Conservation (phyloP, 2,888 invertebrate species). For the Synergus gifuensis region DNA sequence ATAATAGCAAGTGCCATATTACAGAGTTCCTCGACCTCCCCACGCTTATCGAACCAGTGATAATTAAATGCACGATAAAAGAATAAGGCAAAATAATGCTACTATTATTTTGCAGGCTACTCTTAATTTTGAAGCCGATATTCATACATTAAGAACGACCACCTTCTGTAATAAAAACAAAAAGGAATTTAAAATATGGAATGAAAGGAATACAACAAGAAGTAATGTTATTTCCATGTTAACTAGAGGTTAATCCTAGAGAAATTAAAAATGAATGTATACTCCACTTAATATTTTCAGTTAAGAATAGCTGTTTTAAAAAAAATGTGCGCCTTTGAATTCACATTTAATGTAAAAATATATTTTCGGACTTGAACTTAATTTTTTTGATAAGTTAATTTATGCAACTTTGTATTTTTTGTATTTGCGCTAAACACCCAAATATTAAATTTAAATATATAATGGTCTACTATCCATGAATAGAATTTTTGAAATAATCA, state of each 20-base stretch:
- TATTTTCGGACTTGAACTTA: neutral
- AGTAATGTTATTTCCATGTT: slow-evolving; percentile 18
- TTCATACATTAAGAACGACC: slow-evolving; percentile 38
- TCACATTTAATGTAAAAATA: neutral
- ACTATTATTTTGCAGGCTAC: too few species aligned
- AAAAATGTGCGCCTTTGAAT: neutral
- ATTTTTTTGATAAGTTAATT: neutral
- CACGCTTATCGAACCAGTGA: neutral
- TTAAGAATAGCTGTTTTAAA: neutral
- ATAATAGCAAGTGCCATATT: slow-evolving; percentile 32
- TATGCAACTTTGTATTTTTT: neutral
- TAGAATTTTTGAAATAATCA: neutral
- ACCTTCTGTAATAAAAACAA: neutral
- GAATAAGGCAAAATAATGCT: neutral
- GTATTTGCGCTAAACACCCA: neutral
- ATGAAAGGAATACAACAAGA: neutral
- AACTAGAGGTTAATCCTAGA: neutral
- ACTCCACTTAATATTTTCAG: neutral
- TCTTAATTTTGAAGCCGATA: neutral
- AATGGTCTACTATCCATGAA: neutral
- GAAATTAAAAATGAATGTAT: neutral
- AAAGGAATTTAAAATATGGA: neutral
- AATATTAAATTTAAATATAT: too few species aligned
- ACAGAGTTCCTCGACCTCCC: neutral
- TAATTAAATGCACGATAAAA: slow-evolving; percentile 1